Conservation (phyloP, 37 sponge, comb jelly and placozoan species). For the Eunapius fragilis region DNA sequence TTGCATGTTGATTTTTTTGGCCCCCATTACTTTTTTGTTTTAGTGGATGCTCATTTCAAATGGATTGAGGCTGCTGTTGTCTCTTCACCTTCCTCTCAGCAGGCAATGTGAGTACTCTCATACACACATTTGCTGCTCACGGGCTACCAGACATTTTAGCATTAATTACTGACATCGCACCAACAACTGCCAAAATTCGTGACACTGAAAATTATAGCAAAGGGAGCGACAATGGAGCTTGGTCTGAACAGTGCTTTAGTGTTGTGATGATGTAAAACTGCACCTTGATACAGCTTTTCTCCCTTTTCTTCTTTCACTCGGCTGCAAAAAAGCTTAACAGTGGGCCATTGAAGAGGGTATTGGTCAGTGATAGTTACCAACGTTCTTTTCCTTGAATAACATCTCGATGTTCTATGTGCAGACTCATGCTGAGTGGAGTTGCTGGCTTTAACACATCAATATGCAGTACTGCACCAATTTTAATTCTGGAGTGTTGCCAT, state of each 20-base stretch:
- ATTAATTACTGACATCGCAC: too few species aligned
- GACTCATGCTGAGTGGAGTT: neutral
- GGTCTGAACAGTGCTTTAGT: neutral
- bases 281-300: constrained; percentile 11
- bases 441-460: constrained; percentile 18
- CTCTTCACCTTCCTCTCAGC: too few species aligned
- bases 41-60: too few species aligned
- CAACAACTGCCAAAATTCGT: too few species aligned
- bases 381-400: constrained; percentile 21
- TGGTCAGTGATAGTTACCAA: neutral
- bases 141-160: too few species aligned
- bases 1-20: too few species aligned
- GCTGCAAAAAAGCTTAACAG: neutral
- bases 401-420: constrained; percentile 17
- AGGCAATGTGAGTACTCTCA: too few species aligned
- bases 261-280: neutral
- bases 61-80: too few species aligned
- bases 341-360: constrained; percentile 2
- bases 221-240: too few species aligned
- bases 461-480: constrained; percentile 29
- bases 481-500: constrained; percentile 20
- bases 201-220: too few species aligned
- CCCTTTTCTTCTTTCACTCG: constrained; percentile 5
- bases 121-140: too few species aligned
- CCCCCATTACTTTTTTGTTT: too few species aligned